Percentiles rank a stretch among this genome's conserved stretches.
These are phyloP conservation scores for Papilio helenus DNA, from an alignment of 1,140 invertebrate genomes.

Conservation along the genomic window DNA sequence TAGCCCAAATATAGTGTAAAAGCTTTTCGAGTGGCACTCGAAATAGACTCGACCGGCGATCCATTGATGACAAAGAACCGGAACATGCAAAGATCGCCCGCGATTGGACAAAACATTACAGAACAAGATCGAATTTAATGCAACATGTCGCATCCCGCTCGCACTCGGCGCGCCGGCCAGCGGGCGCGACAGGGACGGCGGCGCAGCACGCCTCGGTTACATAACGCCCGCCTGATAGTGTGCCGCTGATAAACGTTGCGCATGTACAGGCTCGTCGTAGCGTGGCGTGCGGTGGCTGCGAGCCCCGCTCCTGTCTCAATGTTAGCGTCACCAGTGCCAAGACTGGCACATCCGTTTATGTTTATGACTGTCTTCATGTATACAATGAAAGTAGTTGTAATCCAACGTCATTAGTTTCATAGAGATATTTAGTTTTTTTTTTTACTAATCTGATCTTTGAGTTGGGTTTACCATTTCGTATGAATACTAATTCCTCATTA, in stretches of 20 bases:
- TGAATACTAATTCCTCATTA: no score
- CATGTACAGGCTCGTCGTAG: slow-evolving; percentile 53
- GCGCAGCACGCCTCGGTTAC: slow-evolving; percentile 67
- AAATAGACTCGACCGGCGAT: slow-evolving; percentile 81
- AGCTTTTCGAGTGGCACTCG: slow-evolving; percentile 64
- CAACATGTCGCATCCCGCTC: slow-evolving; percentile 67
- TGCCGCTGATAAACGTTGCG: slow-evolving; percentile 78
- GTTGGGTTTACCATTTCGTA: no score
- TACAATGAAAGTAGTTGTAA: no score
- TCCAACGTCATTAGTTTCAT: no score
- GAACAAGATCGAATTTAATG: slow-evolving; percentile 81
- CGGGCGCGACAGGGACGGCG: slow-evolving; percentile 54
- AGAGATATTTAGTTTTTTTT: no score
- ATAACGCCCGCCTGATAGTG: slow-evolving; percentile 77
- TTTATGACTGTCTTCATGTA: no score
- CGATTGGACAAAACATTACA: slow-evolving; percentile 81
- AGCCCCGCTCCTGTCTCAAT: no score
- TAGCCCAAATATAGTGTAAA: slow-evolving; percentile 68
- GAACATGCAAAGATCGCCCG: slow-evolving; percentile 82
- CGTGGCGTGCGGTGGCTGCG: not conserved
- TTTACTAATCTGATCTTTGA: no score
- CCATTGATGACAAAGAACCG: slow-evolving; percentile 85
- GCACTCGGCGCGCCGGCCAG: slow-evolving; percentile 38
- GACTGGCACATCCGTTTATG: no score
- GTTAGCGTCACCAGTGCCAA: no score